phyloP scores from a whole-genome alignment of 2,797 vertebrate species.

The Diplodus puntazzo region DNA sequence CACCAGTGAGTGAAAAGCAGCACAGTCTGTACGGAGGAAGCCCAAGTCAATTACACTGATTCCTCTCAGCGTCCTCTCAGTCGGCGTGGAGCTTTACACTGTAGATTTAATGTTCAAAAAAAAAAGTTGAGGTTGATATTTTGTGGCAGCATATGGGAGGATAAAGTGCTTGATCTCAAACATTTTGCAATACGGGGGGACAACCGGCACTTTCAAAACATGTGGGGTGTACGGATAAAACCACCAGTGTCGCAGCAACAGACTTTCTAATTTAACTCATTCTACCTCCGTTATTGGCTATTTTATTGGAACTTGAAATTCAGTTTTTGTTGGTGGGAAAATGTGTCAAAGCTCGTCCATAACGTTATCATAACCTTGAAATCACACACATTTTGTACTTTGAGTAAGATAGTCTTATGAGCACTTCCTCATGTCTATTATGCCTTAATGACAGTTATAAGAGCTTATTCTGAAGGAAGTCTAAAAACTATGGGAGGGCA shows the following conservation, averaged over 20 bases:
- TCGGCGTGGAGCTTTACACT: neutral
- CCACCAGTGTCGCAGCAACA: neutral
- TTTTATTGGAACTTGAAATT: neutral
- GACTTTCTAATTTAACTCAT: neutral
- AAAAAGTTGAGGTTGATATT: neutral
- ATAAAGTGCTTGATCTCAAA: neutral
- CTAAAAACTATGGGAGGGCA: neutral
- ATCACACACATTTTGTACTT: neutral
- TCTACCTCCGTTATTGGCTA: no score
- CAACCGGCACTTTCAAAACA: neutral
- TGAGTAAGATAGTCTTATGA: neutral
- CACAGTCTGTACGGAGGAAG: neutral
- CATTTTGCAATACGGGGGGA: neutral
- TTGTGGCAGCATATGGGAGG: neutral
- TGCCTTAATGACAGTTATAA: neutral
- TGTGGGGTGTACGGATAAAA: neutral
- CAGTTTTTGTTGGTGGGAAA: neutral
- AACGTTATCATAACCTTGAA: no score
- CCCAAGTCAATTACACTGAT: conserved; percentile 21
- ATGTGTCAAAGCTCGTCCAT: neutral
- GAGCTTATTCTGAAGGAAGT: neutral
- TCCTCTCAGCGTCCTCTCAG: neutral
- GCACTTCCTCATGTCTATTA: neutral
- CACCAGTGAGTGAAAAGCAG: neutral
- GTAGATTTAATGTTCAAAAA: neutral